Base-by-base conservation (phyloP, 64 coral and sea anemone species). In the Astreopora myriophthalma region DNA sequence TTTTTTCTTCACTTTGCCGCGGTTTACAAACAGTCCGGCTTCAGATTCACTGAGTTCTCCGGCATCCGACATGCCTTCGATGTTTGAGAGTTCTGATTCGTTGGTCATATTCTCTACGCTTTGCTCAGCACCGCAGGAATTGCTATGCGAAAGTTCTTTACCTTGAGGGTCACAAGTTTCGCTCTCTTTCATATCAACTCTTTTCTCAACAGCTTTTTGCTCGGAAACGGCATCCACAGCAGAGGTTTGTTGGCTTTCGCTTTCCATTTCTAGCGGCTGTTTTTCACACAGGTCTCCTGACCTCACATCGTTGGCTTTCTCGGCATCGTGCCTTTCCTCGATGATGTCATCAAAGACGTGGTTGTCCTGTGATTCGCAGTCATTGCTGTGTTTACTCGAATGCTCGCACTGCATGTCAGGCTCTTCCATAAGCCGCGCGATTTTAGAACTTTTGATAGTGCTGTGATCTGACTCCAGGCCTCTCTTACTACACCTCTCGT, bases 11-110 rank as follows among this genome's bases (percentile, higher is more conserved):
- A 97, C 62, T 86, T 94, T 97, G 3, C 55, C 79, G 46, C 80
- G 91, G 20, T 79, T 60, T 3, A 75, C 34, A 52, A 92, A 62
- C 31, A 92, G 32, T 39, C 32, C 51, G 28, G 72, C n/a, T 42
- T 97, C 95, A 11, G 86, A 46, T 28, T 97, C 95, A 46, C 95
- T 97, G n/a, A 97, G 61, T 66, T 97, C 95, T 33, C 93, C 95
- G 4, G 95, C 95, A 74, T 97, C 95, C 11, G 95, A 97, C 95
- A 97, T 97, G 68, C 95, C 95, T 81, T 97, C 95, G 22, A 90
- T 94, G 48, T 97, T 94, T 17, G 95, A 97, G 3, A 92, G 36
- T 92, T 97, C 95, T 11, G 95, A 87, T 38, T 97, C 92, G 17
- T 83, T 63, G 20, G 34, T n/a, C 22, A 65, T 33, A 83, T 63